Conservation (phyloP, 64 coral and sea anemone species). For the Porites lutea region DNA sequence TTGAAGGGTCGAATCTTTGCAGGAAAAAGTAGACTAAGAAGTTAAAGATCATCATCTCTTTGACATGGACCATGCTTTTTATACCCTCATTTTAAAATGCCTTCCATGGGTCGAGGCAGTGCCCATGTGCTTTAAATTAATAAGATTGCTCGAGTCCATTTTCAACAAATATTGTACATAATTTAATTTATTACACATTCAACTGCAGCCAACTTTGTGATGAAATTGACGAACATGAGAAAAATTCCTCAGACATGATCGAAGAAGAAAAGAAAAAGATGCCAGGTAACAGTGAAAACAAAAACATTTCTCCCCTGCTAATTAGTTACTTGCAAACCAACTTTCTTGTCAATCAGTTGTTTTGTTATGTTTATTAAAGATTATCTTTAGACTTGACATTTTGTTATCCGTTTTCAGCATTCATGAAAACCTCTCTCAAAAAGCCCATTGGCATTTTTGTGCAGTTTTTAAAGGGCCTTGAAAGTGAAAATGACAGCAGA, state of each 20-base stretch:
- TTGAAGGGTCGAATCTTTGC: too few relatives aligned
- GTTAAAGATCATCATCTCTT: too few relatives aligned
- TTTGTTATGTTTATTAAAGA: not conserved
- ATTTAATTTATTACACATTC: not conserved
- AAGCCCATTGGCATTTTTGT: slow-evolving; percentile 47
- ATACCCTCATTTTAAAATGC: too few relatives aligned
- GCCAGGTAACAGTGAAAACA: slow-evolving; percentile 52
- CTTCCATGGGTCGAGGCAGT: too few relatives aligned
- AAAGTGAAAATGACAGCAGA: slow-evolving; percentile 62
- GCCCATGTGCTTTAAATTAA: not conserved
- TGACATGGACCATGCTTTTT: too few relatives aligned
- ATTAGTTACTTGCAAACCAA: not conserved
- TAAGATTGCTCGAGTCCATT: not conserved
- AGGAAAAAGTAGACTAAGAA: too few relatives aligned
- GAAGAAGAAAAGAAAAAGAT: slow-evolving; percentile 68
- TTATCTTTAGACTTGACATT: not conserved
- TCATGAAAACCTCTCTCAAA: slow-evolving; percentile 67
- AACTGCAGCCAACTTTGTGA: slow-evolving; percentile 81
- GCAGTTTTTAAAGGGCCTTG: slow-evolving; percentile 44
- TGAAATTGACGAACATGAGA: slow-evolving; percentile 94
- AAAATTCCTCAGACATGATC: slow-evolving; percentile 62
- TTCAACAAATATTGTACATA: not conserved
- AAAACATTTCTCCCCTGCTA: not conserved
- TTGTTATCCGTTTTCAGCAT: slow-evolving; percentile 37
- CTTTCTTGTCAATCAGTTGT: not conserved